phyloP scores from a whole-genome alignment of 2,888 invertebrate species.

The Gibbula magus region DNA sequence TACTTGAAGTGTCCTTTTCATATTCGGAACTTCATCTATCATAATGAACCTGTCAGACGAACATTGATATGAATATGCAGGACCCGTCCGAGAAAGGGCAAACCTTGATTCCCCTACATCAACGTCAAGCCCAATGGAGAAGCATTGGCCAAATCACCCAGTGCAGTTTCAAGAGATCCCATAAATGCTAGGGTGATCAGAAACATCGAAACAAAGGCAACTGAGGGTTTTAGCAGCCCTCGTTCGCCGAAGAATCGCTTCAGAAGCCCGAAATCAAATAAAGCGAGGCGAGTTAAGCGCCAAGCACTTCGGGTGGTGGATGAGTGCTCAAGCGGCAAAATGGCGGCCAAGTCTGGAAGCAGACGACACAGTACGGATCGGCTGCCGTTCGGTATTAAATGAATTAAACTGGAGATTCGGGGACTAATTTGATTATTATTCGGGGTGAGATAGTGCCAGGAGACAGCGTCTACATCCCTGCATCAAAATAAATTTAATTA shows the following conservation, averaged over 20 bases:
- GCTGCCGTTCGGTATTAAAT: conserved; percentile 18
- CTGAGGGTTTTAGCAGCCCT: neutral
- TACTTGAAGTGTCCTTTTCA: no score
- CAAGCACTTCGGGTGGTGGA: neutral
- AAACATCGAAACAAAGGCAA: neutral
- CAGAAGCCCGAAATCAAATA: conserved; percentile 14
- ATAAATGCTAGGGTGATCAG: neutral
- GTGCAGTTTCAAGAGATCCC: no score
- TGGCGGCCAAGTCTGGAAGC: conserved; percentile 4
- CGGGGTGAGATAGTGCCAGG: conserved; percentile 13
- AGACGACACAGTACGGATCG: conserved; percentile 15
- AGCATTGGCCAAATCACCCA: no score
- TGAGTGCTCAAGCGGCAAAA: conserved; percentile 17
- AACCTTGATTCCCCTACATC: no score
- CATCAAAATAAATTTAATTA: conserved; percentile 32
- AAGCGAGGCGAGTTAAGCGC: neutral
- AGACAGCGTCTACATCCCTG: conserved; percentile 22
- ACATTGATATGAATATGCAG: no score
- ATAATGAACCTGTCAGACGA: no score
- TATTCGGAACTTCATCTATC: no score
- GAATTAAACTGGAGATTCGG: conserved; percentile 24
- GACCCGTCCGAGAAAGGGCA: no score
- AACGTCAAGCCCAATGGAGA: no score
- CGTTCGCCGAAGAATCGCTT: neutral
- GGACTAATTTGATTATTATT: conserved; percentile 20